Evolutionary conservation across 2,797 vertebrate species (phyloP).

Genomic region (Thunnus albacares): DNA sequence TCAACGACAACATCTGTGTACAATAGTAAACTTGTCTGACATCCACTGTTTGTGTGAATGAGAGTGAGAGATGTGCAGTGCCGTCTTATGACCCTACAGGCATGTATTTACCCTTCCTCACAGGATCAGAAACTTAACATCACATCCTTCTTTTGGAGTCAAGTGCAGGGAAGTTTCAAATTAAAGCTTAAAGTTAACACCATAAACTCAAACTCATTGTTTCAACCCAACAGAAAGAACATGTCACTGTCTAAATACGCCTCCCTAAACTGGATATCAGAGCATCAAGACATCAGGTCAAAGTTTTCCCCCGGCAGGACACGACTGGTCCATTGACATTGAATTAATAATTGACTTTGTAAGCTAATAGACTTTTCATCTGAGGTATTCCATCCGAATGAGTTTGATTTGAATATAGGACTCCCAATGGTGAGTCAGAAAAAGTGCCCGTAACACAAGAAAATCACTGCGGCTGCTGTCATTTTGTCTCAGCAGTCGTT

Average conservation of each 20-base stretch:
- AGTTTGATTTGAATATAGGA: constrained; percentile 29
- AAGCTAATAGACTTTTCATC: constrained; percentile 36
- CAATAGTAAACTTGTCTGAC: neutral
- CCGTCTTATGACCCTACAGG: neutral
- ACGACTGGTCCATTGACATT: constrained; percentile 30
- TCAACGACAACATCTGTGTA: neutral
- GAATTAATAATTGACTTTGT: constrained; percentile 54
- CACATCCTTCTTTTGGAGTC: no score
- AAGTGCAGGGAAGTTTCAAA: no score
- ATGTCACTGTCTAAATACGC: neutral
- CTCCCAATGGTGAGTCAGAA: constrained; percentile 31
- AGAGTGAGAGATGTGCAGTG: neutral
- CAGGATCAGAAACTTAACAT: no score
- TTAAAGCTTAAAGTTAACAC: no score
- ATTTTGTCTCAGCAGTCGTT: constrained; percentile 49
- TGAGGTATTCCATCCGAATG: constrained; percentile 37
- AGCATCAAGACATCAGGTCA: constrained; percentile 1
- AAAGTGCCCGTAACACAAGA: constrained; percentile 15
- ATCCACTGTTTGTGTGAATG: neutral
- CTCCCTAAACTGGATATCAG: neutral
- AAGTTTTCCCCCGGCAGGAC: constrained; percentile 29
- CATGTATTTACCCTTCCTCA: neutral
- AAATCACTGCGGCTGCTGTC: constrained; percentile 12
- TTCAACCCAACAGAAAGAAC: no score
- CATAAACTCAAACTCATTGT: no score